Conservation (phyloP, 2,888 invertebrate species). For the Parnassius mnemosyne region DNA sequence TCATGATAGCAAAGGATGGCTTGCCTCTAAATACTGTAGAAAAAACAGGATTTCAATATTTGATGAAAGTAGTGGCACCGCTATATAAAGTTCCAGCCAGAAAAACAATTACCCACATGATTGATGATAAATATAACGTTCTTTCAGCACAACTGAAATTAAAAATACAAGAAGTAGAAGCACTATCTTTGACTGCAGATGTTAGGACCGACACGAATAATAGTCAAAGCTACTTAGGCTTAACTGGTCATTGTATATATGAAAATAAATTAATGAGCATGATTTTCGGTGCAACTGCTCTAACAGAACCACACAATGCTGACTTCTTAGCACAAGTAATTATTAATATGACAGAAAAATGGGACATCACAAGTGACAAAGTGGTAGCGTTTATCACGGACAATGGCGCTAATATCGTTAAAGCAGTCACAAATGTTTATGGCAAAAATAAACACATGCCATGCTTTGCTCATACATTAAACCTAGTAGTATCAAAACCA, state of each 20-base stretch:
- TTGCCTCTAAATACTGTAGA: too few relatives aligned
- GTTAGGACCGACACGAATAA: too few relatives aligned
- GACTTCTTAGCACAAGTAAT: conserved; percentile 33
- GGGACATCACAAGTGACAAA: conserved; percentile 31
- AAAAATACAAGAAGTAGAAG: too few relatives aligned
- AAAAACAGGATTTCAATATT: too few relatives aligned
- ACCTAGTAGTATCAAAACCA: conserved; percentile 36
- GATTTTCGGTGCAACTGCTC: conserved; percentile 31
- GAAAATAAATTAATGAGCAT: conserved; percentile 33
- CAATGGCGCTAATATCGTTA: conserved; percentile 31
- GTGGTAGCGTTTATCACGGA: conserved; percentile 33
- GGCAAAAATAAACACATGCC: conserved; percentile 33
- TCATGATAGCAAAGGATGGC: too few relatives aligned
- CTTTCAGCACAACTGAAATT: too few relatives aligned
- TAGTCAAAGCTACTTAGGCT: conserved; percentile 27
- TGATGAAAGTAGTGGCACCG: too few relatives aligned
- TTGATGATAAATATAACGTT: too few relatives aligned
- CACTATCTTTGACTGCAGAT: too few relatives aligned
- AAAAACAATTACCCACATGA: too few relatives aligned
- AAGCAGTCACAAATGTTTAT: conserved; percentile 35
- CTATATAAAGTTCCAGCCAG: too few relatives aligned
- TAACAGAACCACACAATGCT: conserved; percentile 34
- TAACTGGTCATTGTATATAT: conserved; percentile 33
- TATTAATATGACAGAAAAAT: conserved; percentile 32
- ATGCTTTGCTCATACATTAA: conserved; percentile 36